A percentile compares a stretch with the other conserved stretches of the same genome.
Evolutionary conservation across 2,888 invertebrate species (phyloP).

Genomic region (Neuroscelio doddi): DNA sequence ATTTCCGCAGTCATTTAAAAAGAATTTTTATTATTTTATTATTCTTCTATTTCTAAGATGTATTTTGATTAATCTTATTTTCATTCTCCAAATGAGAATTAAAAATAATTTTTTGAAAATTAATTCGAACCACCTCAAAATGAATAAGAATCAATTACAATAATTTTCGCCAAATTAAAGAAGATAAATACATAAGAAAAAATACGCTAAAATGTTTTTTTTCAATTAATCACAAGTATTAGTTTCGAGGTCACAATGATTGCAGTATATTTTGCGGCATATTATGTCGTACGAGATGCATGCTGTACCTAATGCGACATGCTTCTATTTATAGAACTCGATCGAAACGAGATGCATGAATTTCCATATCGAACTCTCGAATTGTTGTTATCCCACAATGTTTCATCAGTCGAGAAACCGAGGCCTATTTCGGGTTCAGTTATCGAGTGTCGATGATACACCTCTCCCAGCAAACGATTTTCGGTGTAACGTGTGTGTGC

Average conservation of each 20-base stretch:
- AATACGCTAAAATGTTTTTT: conserved; percentile 8
- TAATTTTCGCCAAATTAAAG: too few species aligned
- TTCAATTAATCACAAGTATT: conserved; percentile 2
- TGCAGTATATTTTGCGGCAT: conserved; percentile 34
- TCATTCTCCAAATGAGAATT: too few species aligned
- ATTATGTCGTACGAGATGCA: conserved; percentile 36
- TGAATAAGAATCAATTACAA: too few species aligned
- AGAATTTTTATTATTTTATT: too few species aligned
- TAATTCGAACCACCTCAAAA: too few species aligned
- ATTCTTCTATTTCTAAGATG: too few species aligned
- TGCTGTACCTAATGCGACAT: conserved; percentile 35
- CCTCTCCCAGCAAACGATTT: conserved; percentile 34
- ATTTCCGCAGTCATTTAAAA: too few species aligned
- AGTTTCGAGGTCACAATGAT: conserved; percentile 39
- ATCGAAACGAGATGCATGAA: conserved; percentile 38
- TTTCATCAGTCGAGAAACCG: conserved; percentile 28
- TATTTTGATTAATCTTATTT: too few species aligned
- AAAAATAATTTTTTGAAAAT: too few species aligned
- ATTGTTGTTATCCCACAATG: conserved; percentile 24
- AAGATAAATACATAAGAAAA: too few species aligned
- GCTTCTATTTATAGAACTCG: conserved; percentile 41
- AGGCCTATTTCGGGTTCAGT: conserved; percentile 26
- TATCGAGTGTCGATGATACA: conserved; percentile 18
- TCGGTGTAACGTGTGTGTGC: conserved; percentile 19
- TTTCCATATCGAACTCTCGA: conserved; percentile 32